These are phyloP conservation scores for Podarcis muralis DNA, from an alignment of 2,113 vertebrate species.

Conservation along the genomic window DNA sequence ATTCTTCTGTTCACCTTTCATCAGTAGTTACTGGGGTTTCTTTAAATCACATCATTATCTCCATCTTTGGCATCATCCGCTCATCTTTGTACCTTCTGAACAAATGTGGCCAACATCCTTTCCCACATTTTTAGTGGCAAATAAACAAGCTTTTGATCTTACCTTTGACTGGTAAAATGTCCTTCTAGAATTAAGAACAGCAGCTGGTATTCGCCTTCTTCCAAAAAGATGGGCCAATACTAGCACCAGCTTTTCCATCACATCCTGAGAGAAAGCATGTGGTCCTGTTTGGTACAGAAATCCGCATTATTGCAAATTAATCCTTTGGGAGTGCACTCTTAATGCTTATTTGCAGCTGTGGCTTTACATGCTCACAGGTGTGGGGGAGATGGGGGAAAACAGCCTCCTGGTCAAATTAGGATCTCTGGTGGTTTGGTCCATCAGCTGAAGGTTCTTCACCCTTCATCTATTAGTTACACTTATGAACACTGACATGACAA, in stretches of 20 bases:
- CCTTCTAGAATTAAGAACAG: neutral
- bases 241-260: conserved; percentile 65
- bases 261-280: conserved; percentile 56
- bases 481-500: too few species aligned
- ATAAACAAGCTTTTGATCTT: neutral
- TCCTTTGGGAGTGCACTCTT: too few species aligned
- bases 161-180: conserved; percentile 58
- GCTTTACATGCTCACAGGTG: too few species aligned
- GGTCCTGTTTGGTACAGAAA: conserved; percentile 50
- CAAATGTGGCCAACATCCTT: neutral
- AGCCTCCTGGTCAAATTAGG: neutral
- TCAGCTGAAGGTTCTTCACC: too few species aligned
- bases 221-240: conserved; percentile 67
- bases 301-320: neutral
- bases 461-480: too few species aligned
- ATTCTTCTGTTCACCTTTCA: neutral
- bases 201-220: conserved; percentile 46
- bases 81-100: neutral
- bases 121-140: neutral
- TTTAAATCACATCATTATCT: neutral
- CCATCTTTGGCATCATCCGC: neutral
- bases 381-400: neutral
- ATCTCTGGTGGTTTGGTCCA: neutral
- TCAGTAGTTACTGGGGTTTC: neutral
- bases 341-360: too few species aligned